Base-by-base conservation (phyloP, 2,113 vertebrate genomes). In the Xerus inauris region DNA sequence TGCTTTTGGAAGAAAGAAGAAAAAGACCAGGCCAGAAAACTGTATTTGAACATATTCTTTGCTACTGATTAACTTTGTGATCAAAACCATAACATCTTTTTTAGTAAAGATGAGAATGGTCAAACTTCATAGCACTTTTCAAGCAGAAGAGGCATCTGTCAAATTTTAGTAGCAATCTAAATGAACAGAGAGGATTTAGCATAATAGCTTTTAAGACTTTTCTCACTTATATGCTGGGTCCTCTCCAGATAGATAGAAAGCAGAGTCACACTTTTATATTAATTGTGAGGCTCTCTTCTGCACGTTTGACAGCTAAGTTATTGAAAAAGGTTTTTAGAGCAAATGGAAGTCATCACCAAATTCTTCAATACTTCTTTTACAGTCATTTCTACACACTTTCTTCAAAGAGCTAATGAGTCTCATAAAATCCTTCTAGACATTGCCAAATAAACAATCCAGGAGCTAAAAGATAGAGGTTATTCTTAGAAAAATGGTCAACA, bases 291-390 rank as follows among this genome's bases (percentile, higher is more conserved):
- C 26, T 93, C 80, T 38, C 96, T 87, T 96, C 96, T 98, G 28
- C 90, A 77, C 47, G 13, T 97, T 93, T 98, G 97, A 98, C 96
- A 98, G 95, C 85, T 98, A 87, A 96, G 87, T 57, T 96, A 96
- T 98, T 98, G 96, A 98, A 98, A 95, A 89, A 97, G 76, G 97
- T 98, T 96, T 96, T 95, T 90, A 57, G 83, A 98, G 91, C 92
- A 98, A 98, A 98, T 95, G 96, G 97, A 98, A 98, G 94, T 93
- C 96, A 98, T 94, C 98, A 95, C 96, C 97, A 97, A 98, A 98
- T 98, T 97, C 98, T 93, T 97, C 67, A 96, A 93, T 95, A 94
- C 92, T 97, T 6, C 13, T 30, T 73, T 51, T 98, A 95, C 94
- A 98, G 95, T 73, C 89, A 65, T 96, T 98, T 98, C 93, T 94